Evolutionary conservation across 2,797 vertebrate species (phyloP).

Genomic region (Enteromius mattozi): DNA sequence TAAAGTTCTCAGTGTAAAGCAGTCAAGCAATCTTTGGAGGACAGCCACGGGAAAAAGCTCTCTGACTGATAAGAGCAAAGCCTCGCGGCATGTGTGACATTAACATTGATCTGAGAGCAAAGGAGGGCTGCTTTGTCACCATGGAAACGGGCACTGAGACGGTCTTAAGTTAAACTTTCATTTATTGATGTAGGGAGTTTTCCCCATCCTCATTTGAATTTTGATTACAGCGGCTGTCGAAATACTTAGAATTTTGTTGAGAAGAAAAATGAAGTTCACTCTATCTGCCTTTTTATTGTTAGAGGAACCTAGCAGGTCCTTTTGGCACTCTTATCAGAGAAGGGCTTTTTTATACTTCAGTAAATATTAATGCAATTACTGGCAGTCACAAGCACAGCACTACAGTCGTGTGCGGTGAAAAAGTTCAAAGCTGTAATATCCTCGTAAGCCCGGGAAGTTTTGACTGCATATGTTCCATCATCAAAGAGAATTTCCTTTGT

Average conservation of each 20-base stretch:
- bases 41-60: slow-evolving; percentile 42
- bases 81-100: slow-evolving; percentile 48
- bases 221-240: slow-evolving; percentile 55
- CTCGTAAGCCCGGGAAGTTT: slow-evolving; percentile 6
- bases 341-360: slow-evolving; percentile 55
- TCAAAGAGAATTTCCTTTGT: background rate
- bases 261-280: slow-evolving; percentile 50
- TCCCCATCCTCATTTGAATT: slow-evolving; percentile 55
- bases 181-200: slow-evolving; percentile 56
- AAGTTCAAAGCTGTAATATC: slow-evolving; percentile 13
- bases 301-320: slow-evolving; percentile 56
- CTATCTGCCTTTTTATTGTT: slow-evolving; percentile 57
- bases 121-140: slow-evolving; percentile 53
- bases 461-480: background rate
- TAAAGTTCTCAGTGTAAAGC: background rate
- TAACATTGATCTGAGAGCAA: slow-evolving; percentile 44
- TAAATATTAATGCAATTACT: slow-evolving; percentile 60
- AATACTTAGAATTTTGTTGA: slow-evolving; percentile 54
- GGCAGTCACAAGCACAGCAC: slow-evolving; percentile 36
- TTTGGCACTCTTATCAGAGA: slow-evolving; percentile 43
- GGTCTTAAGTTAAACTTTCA: slow-evolving; percentile 59
- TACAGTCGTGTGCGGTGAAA: slow-evolving; percentile 18
- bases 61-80: slow-evolving; percentile 51
- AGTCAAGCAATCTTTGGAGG: slow-evolving; percentile 36
- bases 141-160: slow-evolving; percentile 60